Base-by-base conservation (phyloP, 2,113 vertebrate genomes). In the Phoxinus phoxinus region DNA sequence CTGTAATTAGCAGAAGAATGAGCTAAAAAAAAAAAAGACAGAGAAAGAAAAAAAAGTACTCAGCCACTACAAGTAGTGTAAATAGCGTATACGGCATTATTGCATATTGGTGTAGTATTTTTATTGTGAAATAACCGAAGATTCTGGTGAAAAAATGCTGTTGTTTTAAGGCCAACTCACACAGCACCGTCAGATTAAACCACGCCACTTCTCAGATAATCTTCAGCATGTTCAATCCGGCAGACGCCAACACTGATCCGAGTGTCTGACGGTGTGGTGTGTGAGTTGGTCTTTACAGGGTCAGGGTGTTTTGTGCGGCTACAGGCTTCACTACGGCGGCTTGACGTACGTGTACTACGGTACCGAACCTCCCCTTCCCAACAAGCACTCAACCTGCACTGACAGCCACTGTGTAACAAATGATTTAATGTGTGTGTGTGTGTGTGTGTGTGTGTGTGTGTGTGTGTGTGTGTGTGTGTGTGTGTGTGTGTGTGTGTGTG, bases 351-450 rank as follows among this genome's bases (percentile, higher is more conserved):
- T 84, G 87, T 90, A 91, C 90, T 81, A 51, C 44, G 37, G 87
- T 84, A 86, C 76, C 58, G 0, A 51, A 51, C 37, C 59, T 82
- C 80, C 44, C 83, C 82, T 84, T 35, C 74, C 72, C 82, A 65
- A 90, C 89, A 84, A 91, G 92, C 90, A 91, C 91, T 91, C 91
- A 92, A 94, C 92, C 91, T 91, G 93, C 93, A 94, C 92, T 93
- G 92, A 94, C 92, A 89, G 87, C 91, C 93, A 94, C 93, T 94
- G 94, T 94, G 93, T 92, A 90, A 92, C 87, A 89, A 89, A 92
- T 93, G 93, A 93, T 92, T 91, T 92, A 89, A 93, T n/a, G 69
- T 56, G 76, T 80, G 76, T 61, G 69, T 58, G 81, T 85, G 51
- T 41, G 32, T 84, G 78, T 25, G n/a, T 83, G 56, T 58, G 44